Evolutionary conservation across 2,888 invertebrate species (phyloP).

Genomic region (Acleris sparsana): DNA sequence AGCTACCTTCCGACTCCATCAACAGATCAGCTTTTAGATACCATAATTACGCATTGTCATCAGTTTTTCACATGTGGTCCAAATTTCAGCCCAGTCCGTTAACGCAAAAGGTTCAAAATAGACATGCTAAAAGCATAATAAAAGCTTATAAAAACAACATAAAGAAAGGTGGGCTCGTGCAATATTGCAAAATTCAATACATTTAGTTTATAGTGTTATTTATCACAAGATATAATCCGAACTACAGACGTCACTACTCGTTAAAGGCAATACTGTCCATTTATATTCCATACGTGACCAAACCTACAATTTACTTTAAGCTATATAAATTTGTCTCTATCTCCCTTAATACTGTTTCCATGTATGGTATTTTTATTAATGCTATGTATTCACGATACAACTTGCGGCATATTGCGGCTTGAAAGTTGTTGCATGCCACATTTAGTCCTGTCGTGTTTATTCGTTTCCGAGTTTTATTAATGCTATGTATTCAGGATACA

Average conservation of each 20-base stretch:
- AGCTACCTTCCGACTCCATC: too few relatives aligned
- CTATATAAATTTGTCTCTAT: slow-evolving; percentile 36
- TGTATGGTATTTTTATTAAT: slow-evolving; percentile 13
- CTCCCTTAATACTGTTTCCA: slow-evolving; percentile 24
- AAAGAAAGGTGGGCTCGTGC: too few relatives aligned
- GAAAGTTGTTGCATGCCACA: slow-evolving; percentile 3
- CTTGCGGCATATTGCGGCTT: not conserved
- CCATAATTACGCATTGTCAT: too few relatives aligned
- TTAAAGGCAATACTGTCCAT: slow-evolving; percentile 25
- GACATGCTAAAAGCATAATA: too few relatives aligned
- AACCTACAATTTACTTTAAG: slow-evolving; percentile 31
- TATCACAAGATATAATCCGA: slow-evolving; percentile 15
- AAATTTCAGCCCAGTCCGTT: too few relatives aligned
- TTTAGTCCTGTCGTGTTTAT: not conserved
- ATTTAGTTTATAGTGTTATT: slow-evolving; percentile 13
- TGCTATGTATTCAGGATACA: not conserved
- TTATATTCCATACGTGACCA: slow-evolving; percentile 18
- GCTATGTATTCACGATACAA: not conserved
- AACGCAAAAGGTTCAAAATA: too few relatives aligned
- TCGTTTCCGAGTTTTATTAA: not conserved
- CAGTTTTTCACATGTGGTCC: too few relatives aligned
- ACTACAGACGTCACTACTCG: slow-evolving; percentile 28
- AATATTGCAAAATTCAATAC: not conserved
- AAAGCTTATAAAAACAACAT: too few relatives aligned
- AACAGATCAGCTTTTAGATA: too few relatives aligned